Evolutionary conservation across 2,113 vertebrate genomes (phyloP), one percentile per base, ranked within the genome.

Genomic region (Agelaius tricolor): DNA sequence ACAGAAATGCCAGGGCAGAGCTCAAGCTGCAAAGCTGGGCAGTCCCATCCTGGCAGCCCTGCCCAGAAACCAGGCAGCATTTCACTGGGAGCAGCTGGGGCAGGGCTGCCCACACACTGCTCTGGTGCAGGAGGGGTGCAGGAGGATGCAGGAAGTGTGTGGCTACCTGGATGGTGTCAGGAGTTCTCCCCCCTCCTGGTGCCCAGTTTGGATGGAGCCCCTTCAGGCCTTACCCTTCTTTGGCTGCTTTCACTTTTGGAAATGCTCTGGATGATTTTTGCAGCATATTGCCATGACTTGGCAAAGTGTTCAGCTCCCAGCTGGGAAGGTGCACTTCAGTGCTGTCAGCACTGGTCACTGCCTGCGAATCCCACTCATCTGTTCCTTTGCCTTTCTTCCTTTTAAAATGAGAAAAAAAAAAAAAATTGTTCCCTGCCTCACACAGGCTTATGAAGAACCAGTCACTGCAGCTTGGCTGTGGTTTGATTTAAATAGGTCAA

Each of bases 101-200:
- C 76, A 52, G 46, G 51, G 59, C 63, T 85, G 55, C 14, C 20
- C 52, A n/a, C 33, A 14, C 11, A 2, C 8, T 30, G 37, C 39
- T n/a, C 47, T 72, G 28, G 2, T 39, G 66, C 47, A 41, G 14
- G 51, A 39, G 14, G 55, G 28, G 1, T 47, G 61, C 47, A 39
- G 16, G 46, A 39, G 11, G 55, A 16, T 51, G 10, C 3, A 33
- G 58, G 46, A 49, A 9, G 15, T 2, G 1, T 66, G 46, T 74
- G 80, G 33, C 4, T 51, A 8, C 35, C 59, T 81, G 59, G n/a
- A 9, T 80, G 37, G 55, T 73, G 28, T 35, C 23, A 31, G 35
- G 30, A 2, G 0, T 68, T 76, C 15, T 33, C 35, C 12, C 26
- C 4, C 0, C 4, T 58, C 43, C 30, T 67, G 27, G 7, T 28